Evolutionary conservation across 1,140 invertebrate species (phyloP).

Genomic region (Stegodyphus mimosarum): DNA sequence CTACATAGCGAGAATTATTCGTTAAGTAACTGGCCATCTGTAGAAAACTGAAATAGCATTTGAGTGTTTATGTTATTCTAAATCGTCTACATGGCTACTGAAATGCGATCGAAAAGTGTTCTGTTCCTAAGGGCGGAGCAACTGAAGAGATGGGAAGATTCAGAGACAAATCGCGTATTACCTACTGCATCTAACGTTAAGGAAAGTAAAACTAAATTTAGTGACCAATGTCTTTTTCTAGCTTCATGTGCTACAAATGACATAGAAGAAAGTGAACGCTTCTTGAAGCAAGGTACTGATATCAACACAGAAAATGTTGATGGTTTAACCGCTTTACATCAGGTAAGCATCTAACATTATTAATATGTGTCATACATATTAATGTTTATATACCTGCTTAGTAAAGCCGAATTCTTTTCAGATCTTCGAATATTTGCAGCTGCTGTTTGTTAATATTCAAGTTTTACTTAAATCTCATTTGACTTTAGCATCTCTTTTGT

Average conservation of each 20-base stretch:
- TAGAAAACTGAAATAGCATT: neutral
- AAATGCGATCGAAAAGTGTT: slow-evolving; percentile 73
- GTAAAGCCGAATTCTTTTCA: too few species aligned
- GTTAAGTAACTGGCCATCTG: neutral
- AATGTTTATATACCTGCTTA: too few species aligned
- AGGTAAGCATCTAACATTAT: slow-evolving; percentile 75
- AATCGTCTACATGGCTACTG: slow-evolving; percentile 60
- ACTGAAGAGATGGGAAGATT: slow-evolving; percentile 94
- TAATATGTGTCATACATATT: too few species aligned
- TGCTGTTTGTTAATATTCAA: too few species aligned
- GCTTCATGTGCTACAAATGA: slow-evolving; percentile 96
- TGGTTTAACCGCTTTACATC: slow-evolving; percentile 96
- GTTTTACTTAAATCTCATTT: too few species aligned
- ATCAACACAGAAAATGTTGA: slow-evolving; percentile 98
- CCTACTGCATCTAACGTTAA: slow-evolving; percentile 64
- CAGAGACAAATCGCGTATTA: slow-evolving; percentile 91
- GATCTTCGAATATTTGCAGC: too few species aligned
- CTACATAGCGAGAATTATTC: neutral
- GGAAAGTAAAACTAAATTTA: slow-evolving; percentile 86
- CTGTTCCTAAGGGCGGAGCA: slow-evolving; percentile 93
- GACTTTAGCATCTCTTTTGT: too few species aligned
- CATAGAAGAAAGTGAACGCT: slow-evolving; percentile 90
- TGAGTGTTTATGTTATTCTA: slow-evolving; percentile 13
- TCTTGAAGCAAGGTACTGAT: slow-evolving; percentile 91
- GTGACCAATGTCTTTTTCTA: slow-evolving; percentile 94